Conservation (phyloP, 2,888 invertebrate species). For the Ornithoptera alexandrae region DNA sequence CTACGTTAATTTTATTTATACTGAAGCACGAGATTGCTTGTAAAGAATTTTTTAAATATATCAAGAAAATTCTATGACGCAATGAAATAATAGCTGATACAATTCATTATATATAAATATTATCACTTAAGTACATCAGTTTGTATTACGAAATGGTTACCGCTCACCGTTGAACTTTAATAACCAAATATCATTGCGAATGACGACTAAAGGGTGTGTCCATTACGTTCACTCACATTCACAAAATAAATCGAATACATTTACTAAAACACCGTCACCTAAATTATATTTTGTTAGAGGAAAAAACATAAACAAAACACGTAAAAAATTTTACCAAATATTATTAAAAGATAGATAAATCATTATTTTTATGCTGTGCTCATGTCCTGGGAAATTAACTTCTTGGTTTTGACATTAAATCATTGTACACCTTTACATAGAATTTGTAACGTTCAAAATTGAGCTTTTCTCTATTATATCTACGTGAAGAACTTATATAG, state of each 20-base stretch:
- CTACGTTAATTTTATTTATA: no score
- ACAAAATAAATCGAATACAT: neutral
- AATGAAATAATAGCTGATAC: slow-evolving; percentile 3
- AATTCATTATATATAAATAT: neutral
- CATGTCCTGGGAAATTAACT: no score
- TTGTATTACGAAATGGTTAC: slow-evolving; percentile 36
- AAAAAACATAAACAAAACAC: no score
- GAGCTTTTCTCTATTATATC: no score
- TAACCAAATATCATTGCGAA: slow-evolving; percentile 63
- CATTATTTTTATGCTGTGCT: no score
- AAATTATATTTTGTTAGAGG: no score
- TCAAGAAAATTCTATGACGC: slow-evolving; percentile 4
- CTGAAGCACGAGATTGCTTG: neutral
- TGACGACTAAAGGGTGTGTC: slow-evolving; percentile 22
- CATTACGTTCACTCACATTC: slow-evolving; percentile 12
- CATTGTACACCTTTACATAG: no score
- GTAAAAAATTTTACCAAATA: no score
- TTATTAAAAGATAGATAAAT: no score
- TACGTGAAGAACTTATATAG: no score
- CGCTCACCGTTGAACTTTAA: slow-evolving; percentile 50
- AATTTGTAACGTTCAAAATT: no score
- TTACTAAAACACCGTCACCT: neutral
- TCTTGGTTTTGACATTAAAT: no score
- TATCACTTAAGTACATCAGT: slow-evolving; percentile 14
- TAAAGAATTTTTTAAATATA: neutral